A percentile compares a stretch with the other conserved stretches of the same genome.
phyloP scores from a whole-genome alignment of 2,888 invertebrate genomes.

The Sphaeridia pumilis region DNA sequence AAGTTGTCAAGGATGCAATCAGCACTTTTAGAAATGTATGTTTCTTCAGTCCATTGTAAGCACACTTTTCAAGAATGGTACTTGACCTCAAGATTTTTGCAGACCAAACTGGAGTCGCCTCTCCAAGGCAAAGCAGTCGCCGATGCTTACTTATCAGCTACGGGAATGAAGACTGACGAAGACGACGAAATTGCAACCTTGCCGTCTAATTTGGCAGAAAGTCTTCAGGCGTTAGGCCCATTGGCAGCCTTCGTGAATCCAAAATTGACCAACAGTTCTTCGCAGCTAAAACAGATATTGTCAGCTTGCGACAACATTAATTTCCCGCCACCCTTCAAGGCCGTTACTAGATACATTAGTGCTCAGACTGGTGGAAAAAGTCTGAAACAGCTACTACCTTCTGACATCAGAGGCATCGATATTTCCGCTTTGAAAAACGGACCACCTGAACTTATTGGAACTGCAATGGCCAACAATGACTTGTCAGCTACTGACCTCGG shows the following conservation, averaged over 20 bases:
- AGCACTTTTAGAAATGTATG: conserved; percentile 18
- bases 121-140: conserved; percentile 29
- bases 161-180: conserved; percentile 18
- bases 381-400: conserved; percentile 13
- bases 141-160: conserved; percentile 22
- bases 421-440: conserved; percentile 24
- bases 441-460: conserved; percentile 24
- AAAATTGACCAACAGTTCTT: conserved; percentile 14
- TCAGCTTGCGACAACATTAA: conserved; percentile 25
- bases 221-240: conserved; percentile 12
- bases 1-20: conserved; percentile 18
- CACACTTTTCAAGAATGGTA: not conserved
- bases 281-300: conserved; percentile 18
- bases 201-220: not conserved
- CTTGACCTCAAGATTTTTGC: not conserved
- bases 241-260: conserved; percentile 32
- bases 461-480: conserved; percentile 18
- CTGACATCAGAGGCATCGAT: conserved; percentile 22
- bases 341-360: conserved; percentile 17
- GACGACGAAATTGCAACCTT: conserved; percentile 5
- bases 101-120: conserved; percentile 27
- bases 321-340: conserved; percentile 28
- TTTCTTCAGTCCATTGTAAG: not conserved
- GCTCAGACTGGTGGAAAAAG: conserved; percentile 12
- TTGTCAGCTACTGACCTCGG: conserved; percentile 18